phyloP scores from a whole-genome alignment of 2,888 invertebrate genomes.

The Troglohyphantes excavatus region DNA sequence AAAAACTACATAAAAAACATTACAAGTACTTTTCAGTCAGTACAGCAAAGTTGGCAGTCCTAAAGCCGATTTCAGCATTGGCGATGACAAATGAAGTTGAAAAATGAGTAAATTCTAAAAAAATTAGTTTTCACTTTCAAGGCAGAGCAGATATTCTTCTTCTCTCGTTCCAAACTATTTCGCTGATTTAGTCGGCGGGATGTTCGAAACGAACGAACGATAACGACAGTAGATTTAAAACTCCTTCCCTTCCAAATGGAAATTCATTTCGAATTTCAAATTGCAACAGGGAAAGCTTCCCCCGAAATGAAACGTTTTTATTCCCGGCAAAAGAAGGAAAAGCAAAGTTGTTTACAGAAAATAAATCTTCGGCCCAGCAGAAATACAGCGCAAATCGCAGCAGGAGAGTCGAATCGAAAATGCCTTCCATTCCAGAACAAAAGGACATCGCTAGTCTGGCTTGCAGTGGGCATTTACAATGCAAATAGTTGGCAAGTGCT shows the following conservation, averaged over 20 bases:
- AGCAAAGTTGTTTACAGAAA: slow-evolving; percentile 50
- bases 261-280: slow-evolving; percentile 63
- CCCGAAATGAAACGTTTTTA: not conserved
- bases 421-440: slow-evolving; percentile 41
- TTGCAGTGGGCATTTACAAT: slow-evolving; percentile 53
- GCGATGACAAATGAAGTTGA: not conserved
- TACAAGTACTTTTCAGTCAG: too few relatives aligned
- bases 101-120: not conserved
- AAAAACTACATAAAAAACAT: too few relatives aligned
- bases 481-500: slow-evolving; percentile 42
- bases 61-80: too few relatives aligned
- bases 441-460: slow-evolving; percentile 41
- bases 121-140: not conserved
- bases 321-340: not conserved
- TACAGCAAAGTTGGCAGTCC: too few relatives aligned
- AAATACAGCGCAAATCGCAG: slow-evolving; percentile 54
- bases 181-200: slow-evolving; percentile 7
- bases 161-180: not conserved
- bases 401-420: slow-evolving; percentile 43
- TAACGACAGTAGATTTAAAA: slow-evolving; percentile 11
- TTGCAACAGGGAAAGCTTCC: slow-evolving; percentile 23
- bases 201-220: slow-evolving; percentile 1
- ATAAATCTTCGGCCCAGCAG: slow-evolving; percentile 47
- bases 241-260: slow-evolving; percentile 21
- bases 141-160: not conserved